Percentiles rank a stretch among this genome's conserved stretches.
Evolutionary conservation across 92 coral and sea anemone genomes (phyloP).

Genomic region (Metridium senile): DNA sequence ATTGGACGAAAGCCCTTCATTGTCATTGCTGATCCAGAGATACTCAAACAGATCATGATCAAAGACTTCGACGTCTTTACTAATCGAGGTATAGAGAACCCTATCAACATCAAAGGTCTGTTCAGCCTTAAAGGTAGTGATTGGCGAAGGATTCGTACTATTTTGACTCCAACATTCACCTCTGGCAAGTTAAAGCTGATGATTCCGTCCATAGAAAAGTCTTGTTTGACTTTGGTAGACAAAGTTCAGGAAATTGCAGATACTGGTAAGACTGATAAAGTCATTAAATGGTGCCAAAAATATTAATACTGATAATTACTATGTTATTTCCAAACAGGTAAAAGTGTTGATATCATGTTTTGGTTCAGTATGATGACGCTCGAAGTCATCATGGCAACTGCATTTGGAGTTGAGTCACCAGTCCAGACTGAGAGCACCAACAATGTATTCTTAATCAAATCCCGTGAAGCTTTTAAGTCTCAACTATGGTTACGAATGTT

Average conservation of each 20-base stretch:
- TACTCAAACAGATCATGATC: conserved; percentile 55
- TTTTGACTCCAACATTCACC: conserved; percentile 49
- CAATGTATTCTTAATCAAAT: conserved; percentile 27
- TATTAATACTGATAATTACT: background rate
- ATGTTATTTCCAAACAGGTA: conserved; percentile 21
- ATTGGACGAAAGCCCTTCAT: too few species aligned
- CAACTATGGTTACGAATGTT: background rate
- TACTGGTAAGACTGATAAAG: conserved; percentile 39
- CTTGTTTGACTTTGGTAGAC: conserved; percentile 38
- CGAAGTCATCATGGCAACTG: conserved; percentile 61
- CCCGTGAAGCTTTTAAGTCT: background rate
- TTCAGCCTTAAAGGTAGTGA: conserved; percentile 35
- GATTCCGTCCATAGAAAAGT: conserved; percentile 60
- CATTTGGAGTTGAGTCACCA: conserved; percentile 65
- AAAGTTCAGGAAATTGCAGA: conserved; percentile 53
- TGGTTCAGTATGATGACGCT: conserved; percentile 73
- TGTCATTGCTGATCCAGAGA: too few species aligned
- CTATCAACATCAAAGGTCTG: background rate
- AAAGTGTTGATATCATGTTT: conserved; percentile 49
- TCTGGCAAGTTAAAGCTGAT: conserved; percentile 51
- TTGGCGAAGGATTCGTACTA: conserved; percentile 67
- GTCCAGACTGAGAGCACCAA: conserved; percentile 65
- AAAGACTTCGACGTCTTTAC: conserved; percentile 53
- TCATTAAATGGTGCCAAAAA: background rate
- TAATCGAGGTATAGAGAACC: conserved; percentile 22